Conservation (phyloP, 92 coral and sea anemone species). For the Porites lobata region DNA sequence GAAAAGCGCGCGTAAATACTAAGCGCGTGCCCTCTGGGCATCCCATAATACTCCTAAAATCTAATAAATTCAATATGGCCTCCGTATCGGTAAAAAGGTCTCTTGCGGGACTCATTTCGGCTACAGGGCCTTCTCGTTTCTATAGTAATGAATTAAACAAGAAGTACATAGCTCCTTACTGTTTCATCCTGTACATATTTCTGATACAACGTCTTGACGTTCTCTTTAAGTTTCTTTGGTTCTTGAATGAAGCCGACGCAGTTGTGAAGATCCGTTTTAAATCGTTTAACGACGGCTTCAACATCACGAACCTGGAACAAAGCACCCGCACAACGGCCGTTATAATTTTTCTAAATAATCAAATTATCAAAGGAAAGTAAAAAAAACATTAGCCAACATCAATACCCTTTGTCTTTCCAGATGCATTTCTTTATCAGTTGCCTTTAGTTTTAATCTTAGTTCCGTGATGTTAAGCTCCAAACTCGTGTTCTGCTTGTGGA, state of each 20-base stretch:
- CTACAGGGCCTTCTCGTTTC: no score
- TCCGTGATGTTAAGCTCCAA: conserved; percentile 95
- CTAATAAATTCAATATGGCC: no score
- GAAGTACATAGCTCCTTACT: conserved; percentile 52
- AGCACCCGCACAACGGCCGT: neutral
- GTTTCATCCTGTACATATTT: conserved; percentile 99
- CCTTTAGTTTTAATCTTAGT: conserved; percentile 93
- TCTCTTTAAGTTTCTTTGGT: conserved; percentile 97
- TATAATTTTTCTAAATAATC: neutral
- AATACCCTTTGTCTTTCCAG: conserved; percentile 94
- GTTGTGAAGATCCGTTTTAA: conserved; percentile 97
- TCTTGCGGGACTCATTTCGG: no score
- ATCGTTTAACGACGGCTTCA: conserved; percentile 97
- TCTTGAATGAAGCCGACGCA: conserved; percentile 98
- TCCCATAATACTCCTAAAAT: no score
- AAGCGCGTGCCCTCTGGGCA: no score
- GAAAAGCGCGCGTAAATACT: no score
- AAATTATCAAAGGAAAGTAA: no score
- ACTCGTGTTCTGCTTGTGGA: conserved; percentile 98
- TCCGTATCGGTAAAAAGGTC: no score
- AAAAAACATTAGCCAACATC: no score
- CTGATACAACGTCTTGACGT: conserved; percentile 85
- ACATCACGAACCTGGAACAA: conserved; percentile 91
- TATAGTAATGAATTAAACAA: no score
- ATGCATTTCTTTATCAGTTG: conserved; percentile 99